Base-by-base conservation (phyloP, 2,888 invertebrate genomes). In the Yponomeuta plumbellus region DNA sequence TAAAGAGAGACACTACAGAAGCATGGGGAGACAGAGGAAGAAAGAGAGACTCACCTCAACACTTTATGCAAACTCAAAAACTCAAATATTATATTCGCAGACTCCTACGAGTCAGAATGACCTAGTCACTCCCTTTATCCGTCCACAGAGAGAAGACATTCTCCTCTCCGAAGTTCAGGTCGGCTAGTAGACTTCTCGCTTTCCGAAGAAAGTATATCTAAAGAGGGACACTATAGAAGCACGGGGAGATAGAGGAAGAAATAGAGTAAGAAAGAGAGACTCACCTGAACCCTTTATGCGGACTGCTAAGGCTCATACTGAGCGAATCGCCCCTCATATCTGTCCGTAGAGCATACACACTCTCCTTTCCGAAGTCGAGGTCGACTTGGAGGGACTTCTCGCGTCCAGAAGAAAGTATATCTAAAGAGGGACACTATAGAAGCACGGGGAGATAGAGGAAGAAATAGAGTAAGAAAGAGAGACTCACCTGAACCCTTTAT, bases 241-340 rank as follows among this genome's bases (percentile, higher is more conserved):
- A 26, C 3, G 65, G 66, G 70, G 11, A 1, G 8, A 13, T 13
- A 13, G 17, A 52, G 44, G 65, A 65, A 71, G 67, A 63, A 58
- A 67, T 20, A 67, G 34, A 26, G 4, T 5, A 2, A 1, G 26
- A 4, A 5, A 0, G 26, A 66, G 65, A 21, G 39, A 66, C 71
- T 70, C 69, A 91, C 92, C 81, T 85, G 61, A 83, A 85, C 44
- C 85, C 82, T 66, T 84, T 72, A 72, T 87, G 88, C 0, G 91
- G 91, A 6, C 81, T 83, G 66, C 83, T 83, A 1, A 92, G 66
- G 0, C 86, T 80, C 0, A 89, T 77, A 66, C 78, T 86, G 2
- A 89, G 20, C 0, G 80, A 76, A 0, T 76, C 73, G 0, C 78
- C 75, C 3, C 84, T 69, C 67, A 80, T 83, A 59, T 90, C 88